Percentiles rank a stretch among this genome's conserved stretches.
phyloP scores from a whole-genome alignment of 2,797 vertebrate species.

The Paedocypris micromegethes region DNA sequence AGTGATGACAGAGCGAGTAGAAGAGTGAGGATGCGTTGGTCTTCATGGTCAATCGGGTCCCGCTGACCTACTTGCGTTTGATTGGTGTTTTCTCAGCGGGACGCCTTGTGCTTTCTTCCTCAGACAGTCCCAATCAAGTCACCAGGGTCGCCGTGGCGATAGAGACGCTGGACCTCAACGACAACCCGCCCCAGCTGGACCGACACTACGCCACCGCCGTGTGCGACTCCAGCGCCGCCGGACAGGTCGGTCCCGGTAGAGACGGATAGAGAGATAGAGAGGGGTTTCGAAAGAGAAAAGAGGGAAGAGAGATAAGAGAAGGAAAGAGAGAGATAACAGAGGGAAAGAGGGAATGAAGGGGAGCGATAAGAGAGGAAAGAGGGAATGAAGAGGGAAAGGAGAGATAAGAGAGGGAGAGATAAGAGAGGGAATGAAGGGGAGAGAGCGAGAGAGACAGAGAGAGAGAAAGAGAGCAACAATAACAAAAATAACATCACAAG shows the following conservation, averaged over 20 bases:
- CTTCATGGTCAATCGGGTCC: conserved; percentile 32
- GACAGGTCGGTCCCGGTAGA: conserved; percentile 69
- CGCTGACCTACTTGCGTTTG: conserved; percentile 32
- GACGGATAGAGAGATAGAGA: neutral
- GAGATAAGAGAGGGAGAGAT: no score
- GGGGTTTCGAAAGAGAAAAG: no score
- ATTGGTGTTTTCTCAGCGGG: neutral
- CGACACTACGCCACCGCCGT: conserved; percentile 77
- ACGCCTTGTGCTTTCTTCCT: neutral
- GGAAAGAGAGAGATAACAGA: no score
- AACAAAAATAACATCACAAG: no score
- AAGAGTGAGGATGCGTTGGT: neutral
- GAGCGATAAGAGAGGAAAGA: no score
- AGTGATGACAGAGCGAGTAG: neutral
- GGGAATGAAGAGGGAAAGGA: no score
- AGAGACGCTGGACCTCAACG: conserved; percentile 86
- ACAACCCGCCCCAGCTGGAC: conserved; percentile 84
- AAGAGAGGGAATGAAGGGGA: no score
- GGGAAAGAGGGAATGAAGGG: no score
- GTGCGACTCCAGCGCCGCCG: conserved; percentile 77
- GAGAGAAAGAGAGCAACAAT: no score
- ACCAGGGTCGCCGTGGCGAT: conserved; percentile 79
- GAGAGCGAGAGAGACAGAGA: no score
- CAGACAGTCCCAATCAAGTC: conserved; percentile 83
- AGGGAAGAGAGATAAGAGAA: no score